Base-by-base conservation (phyloP, 1,140 invertebrate genomes). In the Linepithema humile region DNA sequence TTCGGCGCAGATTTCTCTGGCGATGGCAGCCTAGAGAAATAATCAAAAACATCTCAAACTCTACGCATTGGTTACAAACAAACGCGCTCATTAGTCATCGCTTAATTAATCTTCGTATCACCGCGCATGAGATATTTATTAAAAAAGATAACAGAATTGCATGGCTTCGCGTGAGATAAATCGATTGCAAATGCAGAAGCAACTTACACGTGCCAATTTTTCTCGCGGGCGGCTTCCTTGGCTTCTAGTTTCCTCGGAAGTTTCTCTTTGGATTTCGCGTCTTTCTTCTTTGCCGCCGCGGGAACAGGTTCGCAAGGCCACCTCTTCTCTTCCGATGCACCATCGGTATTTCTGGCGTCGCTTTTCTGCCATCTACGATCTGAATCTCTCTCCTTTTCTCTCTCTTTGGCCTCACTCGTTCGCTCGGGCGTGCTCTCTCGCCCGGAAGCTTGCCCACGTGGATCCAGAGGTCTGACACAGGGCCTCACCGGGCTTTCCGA, bases 391-490 rank as follows among this genome's bases (percentile, higher is more conserved):
- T 91, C 89, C 53, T 88, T 87, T 9, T 89, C 85, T 29, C 84
- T 87, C 3, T 83, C 62, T 35, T 84, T 83, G 20, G 72, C 17
- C 38, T 82, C 75, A 45, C 26, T 83, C 77, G 29, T 85, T 50
- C 20, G 84, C 64, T 91, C 89, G 0, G 92, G 91, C 9, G 95
- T 96, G 9, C 95, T 96, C 88, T 96, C 96, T 86, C 96, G 96
- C 1, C 95, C 96, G 12, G 95, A 96, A 2, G 95, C 95, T 88
- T 95, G 95, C 55, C 95, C 95, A 91, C 95, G 93, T 72, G 72
- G 26, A 69, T 70, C 53, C 73, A 35, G 84, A 7, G 90, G 72
- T 40, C 86, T 86, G 32, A 50, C 29, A 12, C 26, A 78, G 48
- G 83, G 64, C 78, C 60, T 60, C 35, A 74, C 84, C 20, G 90